Conservation (phyloP, 2,797 vertebrate genomes). For the Squalus acanthias region DNA sequence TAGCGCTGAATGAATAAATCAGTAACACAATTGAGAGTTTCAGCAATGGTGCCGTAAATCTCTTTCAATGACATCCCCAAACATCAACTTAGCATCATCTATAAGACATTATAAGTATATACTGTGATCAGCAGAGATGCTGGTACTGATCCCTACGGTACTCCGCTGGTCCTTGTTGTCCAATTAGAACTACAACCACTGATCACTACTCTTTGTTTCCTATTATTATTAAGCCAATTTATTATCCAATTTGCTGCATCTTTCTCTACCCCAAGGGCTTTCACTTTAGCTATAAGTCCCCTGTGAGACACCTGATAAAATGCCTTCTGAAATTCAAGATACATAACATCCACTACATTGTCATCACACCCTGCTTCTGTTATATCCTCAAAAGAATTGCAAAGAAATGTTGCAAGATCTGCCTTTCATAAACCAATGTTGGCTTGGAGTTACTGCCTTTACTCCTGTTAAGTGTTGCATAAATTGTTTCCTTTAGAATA, state of each 20-base stretch:
- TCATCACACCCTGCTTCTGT: not conserved
- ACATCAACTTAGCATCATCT: not conserved
- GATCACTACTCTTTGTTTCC: slow-evolving; percentile 2
- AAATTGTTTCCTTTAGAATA: slow-evolving; percentile 4
- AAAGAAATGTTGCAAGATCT: not conserved
- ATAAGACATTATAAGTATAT: not conserved
- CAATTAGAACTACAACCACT: slow-evolving; percentile 9
- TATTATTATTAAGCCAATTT: slow-evolving; percentile 29
- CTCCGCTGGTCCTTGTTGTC: not conserved
- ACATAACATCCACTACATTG: not conserved
- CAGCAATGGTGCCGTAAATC: not conserved
- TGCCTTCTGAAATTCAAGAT: slow-evolving; percentile 4
- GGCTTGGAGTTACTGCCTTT: not conserved
- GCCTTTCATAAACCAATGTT: not conserved
- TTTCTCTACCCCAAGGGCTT: slow-evolving; percentile 1
- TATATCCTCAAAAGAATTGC: not conserved
- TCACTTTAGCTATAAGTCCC: slow-evolving; percentile 17
- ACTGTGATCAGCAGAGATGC: not conserved
- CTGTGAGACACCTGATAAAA: slow-evolving; percentile 19
- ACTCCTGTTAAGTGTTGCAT: not conserved
- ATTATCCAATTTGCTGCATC: slow-evolving; percentile 26
- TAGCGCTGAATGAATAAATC: not conserved
- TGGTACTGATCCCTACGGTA: not conserved
- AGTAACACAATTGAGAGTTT: not conserved
- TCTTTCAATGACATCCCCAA: not conserved